These are phyloP conservation scores for Drosophila mettleri DNA, from an alignment of 2,888 invertebrate species.

Conservation along the genomic window DNA sequence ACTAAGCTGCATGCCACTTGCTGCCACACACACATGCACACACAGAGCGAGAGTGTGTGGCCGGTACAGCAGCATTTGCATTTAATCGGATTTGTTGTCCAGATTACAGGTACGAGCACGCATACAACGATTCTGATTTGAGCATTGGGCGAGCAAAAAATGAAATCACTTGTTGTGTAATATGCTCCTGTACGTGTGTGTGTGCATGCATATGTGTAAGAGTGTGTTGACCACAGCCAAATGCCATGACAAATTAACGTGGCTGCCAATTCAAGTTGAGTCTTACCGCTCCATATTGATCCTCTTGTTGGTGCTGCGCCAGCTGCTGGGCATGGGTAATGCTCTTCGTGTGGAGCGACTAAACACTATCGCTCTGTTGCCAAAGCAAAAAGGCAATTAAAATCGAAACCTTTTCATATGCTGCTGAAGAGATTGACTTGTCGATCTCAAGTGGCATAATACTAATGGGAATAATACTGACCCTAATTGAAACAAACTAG, in stretches of 20 bases:
- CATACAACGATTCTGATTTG: conserved; percentile 55
- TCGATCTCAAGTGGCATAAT: neutral
- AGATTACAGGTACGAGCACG: conserved; percentile 72
- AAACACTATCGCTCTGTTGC: conserved; percentile 22
- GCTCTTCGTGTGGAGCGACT: conserved; percentile 25
- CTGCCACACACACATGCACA: conserved; percentile 5
- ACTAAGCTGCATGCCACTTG: conserved; percentile 64
- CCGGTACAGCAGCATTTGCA: conserved; percentile 63
- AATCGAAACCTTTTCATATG: neutral
- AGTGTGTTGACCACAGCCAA: conserved; percentile 46
- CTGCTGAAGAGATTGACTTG: neutral
- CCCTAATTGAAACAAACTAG: neutral
- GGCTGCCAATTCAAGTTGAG: conserved; percentile 47
- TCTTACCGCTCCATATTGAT: conserved; percentile 48
- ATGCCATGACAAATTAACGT: conserved; percentile 79
- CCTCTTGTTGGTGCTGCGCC: conserved; percentile 40
- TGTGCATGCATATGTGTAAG: neutral
- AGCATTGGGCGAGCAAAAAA: conserved; percentile 34
- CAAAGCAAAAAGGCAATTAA: conserved; percentile 3
- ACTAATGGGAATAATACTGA: neutral
- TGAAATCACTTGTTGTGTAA: conserved; percentile 73
- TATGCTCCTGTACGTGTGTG: conserved; percentile 29
- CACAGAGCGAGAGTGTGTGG: conserved; percentile 9
- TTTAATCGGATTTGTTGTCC: conserved; percentile 77
- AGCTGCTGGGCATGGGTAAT: conserved; percentile 44